phyloP scores from a whole-genome alignment of 2,113 vertebrate genomes.

The Chloropsis hardwickii region DNA sequence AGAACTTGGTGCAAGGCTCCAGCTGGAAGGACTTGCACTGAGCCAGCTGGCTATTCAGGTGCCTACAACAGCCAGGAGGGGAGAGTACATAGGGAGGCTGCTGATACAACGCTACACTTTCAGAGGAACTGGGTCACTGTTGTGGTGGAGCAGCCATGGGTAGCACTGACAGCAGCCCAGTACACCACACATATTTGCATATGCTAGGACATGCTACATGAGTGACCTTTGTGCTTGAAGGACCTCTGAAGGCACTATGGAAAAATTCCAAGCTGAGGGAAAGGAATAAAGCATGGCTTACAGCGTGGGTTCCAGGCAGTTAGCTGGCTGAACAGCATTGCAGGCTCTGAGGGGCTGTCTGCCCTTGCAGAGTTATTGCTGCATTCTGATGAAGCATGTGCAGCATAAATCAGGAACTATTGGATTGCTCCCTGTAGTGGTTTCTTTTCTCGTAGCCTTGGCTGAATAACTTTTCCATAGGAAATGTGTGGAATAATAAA shows the following conservation, averaged over 20 bases:
- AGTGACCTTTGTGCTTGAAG: neutral
- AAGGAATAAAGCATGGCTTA: neutral
- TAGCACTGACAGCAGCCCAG: neutral
- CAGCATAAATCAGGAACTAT: neutral
- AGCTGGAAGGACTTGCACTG: neutral
- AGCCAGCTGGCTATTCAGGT: neutral
- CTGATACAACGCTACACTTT: fast-evolving
- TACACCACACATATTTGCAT: neutral
- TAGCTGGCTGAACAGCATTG: neutral
- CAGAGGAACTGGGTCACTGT: neutral
- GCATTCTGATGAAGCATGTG: neutral
- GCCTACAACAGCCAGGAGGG: neutral
- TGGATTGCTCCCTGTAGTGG: neutral
- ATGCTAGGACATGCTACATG: neutral
- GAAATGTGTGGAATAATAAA: neutral
- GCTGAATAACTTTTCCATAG: neutral
- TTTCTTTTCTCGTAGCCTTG: neutral
- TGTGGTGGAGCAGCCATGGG: neutral
- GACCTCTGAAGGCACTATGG: neutral
- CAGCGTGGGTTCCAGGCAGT: fast-evolving
- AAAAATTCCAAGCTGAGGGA: neutral
- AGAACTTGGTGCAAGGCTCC: neutral
- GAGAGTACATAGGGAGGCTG: neutral
- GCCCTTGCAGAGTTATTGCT: neutral
- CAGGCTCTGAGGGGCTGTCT: neutral